Evolutionary conservation across 2,888 invertebrate species (phyloP).

Genomic region (Drosophila putrida): DNA sequence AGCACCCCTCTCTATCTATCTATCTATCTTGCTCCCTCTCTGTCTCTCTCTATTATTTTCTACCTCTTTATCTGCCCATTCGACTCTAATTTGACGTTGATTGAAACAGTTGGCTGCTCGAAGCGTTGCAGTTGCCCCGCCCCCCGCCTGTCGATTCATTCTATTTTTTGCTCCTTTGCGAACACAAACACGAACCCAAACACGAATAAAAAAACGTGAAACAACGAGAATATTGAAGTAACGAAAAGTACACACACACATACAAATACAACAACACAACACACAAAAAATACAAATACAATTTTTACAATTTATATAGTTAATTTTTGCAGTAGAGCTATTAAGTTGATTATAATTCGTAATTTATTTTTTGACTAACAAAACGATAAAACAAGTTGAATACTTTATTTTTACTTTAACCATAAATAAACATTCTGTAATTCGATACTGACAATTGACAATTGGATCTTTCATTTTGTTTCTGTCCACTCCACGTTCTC

Average conservation of each 20-base stretch:
- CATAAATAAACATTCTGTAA: conserved; percentile 41
- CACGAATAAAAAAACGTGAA: conserved; percentile 33
- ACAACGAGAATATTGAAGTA: conserved; percentile 34
- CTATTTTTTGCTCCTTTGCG: conserved; percentile 27
- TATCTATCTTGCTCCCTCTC: conserved; percentile 4
- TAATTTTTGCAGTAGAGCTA: conserved; percentile 55
- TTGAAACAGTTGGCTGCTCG: conserved; percentile 70
- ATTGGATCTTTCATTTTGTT: conserved; percentile 58
- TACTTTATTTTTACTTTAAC: conserved; percentile 48
- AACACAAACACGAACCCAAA: conserved; percentile 32
- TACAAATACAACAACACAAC: conserved; percentile 14
- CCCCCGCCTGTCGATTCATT: conserved; percentile 40
- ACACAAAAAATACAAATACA: conserved; percentile 50
- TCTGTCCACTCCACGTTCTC: conserved; percentile 22
- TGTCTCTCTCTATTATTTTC: background rate
- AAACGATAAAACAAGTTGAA: conserved; percentile 52
- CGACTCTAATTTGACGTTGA: conserved; percentile 80
- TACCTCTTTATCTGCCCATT: conserved; percentile 22
- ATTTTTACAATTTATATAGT: conserved; percentile 67
- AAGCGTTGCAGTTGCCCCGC: conserved; percentile 37
- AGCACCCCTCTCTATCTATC: conserved; percentile 18
- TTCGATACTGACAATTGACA: conserved; percentile 34
- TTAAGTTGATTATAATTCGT: conserved; percentile 72
- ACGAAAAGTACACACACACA: conserved; percentile 27
- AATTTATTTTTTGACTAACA: conserved; percentile 67